Percentiles rank a stretch among this genome's conserved stretches.
phyloP scores from a whole-genome alignment of 2,113 vertebrate genomes.

The Circaetus gallicus region DNA sequence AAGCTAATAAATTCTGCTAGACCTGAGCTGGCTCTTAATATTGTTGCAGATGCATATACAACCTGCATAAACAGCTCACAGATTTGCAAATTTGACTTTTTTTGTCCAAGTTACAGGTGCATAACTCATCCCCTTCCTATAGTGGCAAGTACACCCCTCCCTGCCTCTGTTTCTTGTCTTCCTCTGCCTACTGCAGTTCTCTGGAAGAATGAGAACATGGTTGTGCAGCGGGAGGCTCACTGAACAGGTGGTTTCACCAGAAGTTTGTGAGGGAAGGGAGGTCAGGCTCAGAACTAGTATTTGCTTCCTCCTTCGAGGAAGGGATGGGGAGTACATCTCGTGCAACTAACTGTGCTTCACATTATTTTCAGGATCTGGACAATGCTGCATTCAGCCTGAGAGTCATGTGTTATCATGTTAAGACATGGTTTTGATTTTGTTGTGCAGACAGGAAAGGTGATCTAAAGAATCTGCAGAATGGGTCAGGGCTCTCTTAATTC shows the following conservation, averaged over 20 bases:
- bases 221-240: not conserved
- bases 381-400: not conserved
- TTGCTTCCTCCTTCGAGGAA: not conserved
- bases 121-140: not conserved
- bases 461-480: not conserved
- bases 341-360: not conserved
- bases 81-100: not conserved
- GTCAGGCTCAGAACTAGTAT: not conserved
- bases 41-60: not conserved
- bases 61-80: not conserved
- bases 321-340: not conserved
- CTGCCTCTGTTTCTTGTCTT: not conserved
- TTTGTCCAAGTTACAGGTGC: not conserved
- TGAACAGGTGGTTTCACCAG: not conserved
- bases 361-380: not conserved
- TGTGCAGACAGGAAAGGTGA: not conserved
- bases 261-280: not conserved
- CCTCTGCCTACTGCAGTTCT: not conserved
- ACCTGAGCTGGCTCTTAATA: not conserved
- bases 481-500: not conserved
- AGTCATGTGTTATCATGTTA: not conserved
- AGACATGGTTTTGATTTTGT: not conserved
- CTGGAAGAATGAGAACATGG: not conserved
- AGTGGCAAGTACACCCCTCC: not conserved
- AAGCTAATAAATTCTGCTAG: constrained; percentile 5